A percentile compares a stretch with the other conserved stretches of the same genome.
These are phyloP conservation scores for Athalia rosae DNA, from an alignment of 2,888 invertebrate species.

Conservation along the genomic window DNA sequence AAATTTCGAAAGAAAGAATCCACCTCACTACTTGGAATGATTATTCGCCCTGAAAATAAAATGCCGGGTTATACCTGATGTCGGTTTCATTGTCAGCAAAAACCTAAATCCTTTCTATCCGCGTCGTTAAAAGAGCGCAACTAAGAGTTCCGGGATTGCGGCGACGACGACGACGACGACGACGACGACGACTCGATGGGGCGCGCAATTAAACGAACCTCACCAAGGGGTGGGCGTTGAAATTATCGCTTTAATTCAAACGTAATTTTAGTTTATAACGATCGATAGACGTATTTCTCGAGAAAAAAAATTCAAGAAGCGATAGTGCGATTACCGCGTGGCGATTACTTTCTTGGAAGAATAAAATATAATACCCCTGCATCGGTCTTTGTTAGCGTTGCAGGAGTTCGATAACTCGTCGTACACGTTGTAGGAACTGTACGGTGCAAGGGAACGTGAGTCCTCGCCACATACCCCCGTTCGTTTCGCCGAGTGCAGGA, in stretches of 20 bases:
- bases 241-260: no score
- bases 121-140: slow-evolving; percentile 2
- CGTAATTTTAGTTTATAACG: background rate
- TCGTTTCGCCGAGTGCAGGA: no score
- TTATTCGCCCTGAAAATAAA: background rate
- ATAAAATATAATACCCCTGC: background rate
- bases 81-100: slow-evolving; percentile 4
- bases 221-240: background rate
- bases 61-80: background rate
- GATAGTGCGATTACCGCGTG: no score
- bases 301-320: background rate
- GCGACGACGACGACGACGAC: background rate
- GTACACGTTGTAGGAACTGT: no score
- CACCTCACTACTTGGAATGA: background rate
- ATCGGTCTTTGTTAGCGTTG: background rate
- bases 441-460: no score
- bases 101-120: slow-evolving; percentile 8
- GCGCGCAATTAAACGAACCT: slow-evolving; percentile 2
- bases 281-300: background rate
- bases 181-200: background rate
- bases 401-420: no score
- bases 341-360: no score
- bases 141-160: slow-evolving; percentile 14
- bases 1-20: background rate
- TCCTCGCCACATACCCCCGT: no score